Conservation (phyloP, 2,888 invertebrate species). For the Mesoligia furuncula region DNA sequence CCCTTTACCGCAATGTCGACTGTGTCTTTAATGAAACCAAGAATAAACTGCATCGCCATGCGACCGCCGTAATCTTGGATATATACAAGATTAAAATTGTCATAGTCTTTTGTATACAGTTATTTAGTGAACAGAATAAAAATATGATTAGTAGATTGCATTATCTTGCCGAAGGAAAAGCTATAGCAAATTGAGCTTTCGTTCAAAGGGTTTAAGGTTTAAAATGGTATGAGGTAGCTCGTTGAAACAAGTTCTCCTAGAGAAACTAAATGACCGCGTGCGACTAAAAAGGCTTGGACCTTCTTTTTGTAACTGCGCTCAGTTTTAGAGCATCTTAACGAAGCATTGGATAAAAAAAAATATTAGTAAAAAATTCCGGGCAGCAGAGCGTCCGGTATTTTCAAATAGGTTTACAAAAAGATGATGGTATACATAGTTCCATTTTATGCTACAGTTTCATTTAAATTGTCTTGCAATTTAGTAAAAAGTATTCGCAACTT, state of each 20-base stretch:
- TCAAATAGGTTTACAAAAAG: slow-evolving; percentile 48
- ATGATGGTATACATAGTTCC: slow-evolving; percentile 26
- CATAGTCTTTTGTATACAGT: slow-evolving; percentile 44
- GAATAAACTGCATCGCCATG: slow-evolving; percentile 22
- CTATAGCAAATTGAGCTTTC: slow-evolving; percentile 23
- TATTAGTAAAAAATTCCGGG: slow-evolving; percentile 42
- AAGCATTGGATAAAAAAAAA: slow-evolving; percentile 64
- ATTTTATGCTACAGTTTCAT: slow-evolving; percentile 47
- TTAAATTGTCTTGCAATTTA: slow-evolving; percentile 31
- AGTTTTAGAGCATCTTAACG: slow-evolving; percentile 74
- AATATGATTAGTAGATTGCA: slow-evolving; percentile 50
- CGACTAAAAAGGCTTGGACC: slow-evolving; percentile 54
- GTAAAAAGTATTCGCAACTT: slow-evolving; percentile 18
- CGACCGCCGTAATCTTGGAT: slow-evolving; percentile 26
- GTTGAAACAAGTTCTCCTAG: slow-evolving; percentile 56
- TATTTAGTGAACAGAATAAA: slow-evolving; percentile 55
- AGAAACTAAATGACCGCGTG: slow-evolving; percentile 59
- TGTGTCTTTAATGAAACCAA: slow-evolving; percentile 12
- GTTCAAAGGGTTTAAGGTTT: slow-evolving; percentile 17
- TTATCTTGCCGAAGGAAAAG: slow-evolving; percentile 25
- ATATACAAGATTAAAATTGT: slow-evolving; percentile 51
- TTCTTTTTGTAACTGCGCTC: slow-evolving; percentile 61
- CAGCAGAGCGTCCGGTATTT: slow-evolving; percentile 44
- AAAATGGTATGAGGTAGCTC: slow-evolving; percentile 46
- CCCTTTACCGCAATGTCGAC: background rate